Percentiles rank a stretch among this genome's conserved stretches.
These are phyloP conservation scores for Drosophila pseudotakahashii DNA, from an alignment of 2,888 invertebrate genomes.

Conservation along the genomic window DNA sequence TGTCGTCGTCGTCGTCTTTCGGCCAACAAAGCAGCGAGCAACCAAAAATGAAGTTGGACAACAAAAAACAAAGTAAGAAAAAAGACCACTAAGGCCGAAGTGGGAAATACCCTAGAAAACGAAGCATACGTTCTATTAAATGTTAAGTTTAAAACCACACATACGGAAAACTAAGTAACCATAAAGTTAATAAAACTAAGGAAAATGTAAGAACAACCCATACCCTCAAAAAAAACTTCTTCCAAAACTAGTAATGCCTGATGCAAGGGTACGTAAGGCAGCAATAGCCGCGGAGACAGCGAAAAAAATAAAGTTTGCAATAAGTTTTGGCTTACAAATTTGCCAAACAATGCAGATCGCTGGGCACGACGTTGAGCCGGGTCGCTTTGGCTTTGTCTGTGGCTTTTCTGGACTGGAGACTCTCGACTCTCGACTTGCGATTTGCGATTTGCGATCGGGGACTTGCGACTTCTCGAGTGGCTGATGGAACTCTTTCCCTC, in stretches of 20 bases:
- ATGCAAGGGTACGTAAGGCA: slow-evolving; percentile 16
- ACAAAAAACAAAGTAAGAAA: neutral
- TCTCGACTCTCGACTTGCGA: slow-evolving; percentile 8
- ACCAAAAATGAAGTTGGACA: slow-evolving; percentile 1
- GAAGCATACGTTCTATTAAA: neutral
- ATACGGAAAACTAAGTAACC: accelerated
- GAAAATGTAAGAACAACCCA: neutral
- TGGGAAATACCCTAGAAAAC: slow-evolving; percentile 2
- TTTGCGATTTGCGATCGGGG: neutral
- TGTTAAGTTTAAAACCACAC: too few relatives aligned
- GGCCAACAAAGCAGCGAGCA: slow-evolving; percentile 10
- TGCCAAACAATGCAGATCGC: slow-evolving; percentile 78
- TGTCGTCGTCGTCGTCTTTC: slow-evolving; percentile 19
- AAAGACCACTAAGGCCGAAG: neutral
- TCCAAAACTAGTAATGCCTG: neutral
- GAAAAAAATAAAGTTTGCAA: slow-evolving; percentile 34
- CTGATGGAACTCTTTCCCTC: slow-evolving; percentile 52
- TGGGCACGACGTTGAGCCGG: slow-evolving; percentile 64
- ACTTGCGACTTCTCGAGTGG: slow-evolving; percentile 33
- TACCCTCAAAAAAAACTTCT: neutral
- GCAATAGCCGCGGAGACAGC: slow-evolving; percentile 4
- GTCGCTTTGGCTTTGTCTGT: neutral
- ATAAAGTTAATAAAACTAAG: too few relatives aligned
- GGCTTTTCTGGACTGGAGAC: slow-evolving; percentile 8
- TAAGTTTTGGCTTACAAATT: slow-evolving; percentile 66